Base-by-base conservation (phyloP, 2,797 vertebrate genomes). In the Chelon auratus region DNA sequence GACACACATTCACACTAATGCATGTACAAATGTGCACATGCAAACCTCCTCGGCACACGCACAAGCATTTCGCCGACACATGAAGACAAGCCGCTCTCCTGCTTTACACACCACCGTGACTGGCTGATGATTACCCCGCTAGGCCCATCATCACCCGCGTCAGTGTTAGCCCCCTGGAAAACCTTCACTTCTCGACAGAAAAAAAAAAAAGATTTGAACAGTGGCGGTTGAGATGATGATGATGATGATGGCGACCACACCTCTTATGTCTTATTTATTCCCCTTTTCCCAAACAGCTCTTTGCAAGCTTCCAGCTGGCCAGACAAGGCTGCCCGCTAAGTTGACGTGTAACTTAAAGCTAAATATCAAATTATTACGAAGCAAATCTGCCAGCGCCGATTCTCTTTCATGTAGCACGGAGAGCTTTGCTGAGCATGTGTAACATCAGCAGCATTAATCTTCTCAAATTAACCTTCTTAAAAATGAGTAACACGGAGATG, bases 191-290 rank as follows among this genome's bases (percentile, higher is more conserved):
- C 61, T 85, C 74, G 33, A 37, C 81, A 81, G 78, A 62, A 60
- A 83, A 88, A 88, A 83, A 80, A 79, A 90, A 80, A 43, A 47
- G 79, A 89, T 89, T 59, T 77, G 39, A 73, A 56, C 30, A 8
- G 47, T 9, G 68, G 75, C 30, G 72, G 62, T 55, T 59, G 14
- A 10, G 50, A 14, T 24, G 50, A 14, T 52, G 50, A 17, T 68
- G 67, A 72, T 77, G 77, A 84, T 81, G 84, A 88, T 58, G 87
- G 81, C n/a, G 73, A 90, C 89, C 89, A 83, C 92, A 90, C 88
- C 86, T 89, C 86, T 88, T 75, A 83, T 42, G 79, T 84, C 84
- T 87, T 64, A 78, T 76, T 82, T 82, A 33, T 47, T 74, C 71
- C 58, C 26, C 66, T 71, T 75, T 45, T 75, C 53, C 78, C 72